Base-by-base conservation (phyloP, 2,888 invertebrate genomes). In the Psylliodes chrysocephalus region DNA sequence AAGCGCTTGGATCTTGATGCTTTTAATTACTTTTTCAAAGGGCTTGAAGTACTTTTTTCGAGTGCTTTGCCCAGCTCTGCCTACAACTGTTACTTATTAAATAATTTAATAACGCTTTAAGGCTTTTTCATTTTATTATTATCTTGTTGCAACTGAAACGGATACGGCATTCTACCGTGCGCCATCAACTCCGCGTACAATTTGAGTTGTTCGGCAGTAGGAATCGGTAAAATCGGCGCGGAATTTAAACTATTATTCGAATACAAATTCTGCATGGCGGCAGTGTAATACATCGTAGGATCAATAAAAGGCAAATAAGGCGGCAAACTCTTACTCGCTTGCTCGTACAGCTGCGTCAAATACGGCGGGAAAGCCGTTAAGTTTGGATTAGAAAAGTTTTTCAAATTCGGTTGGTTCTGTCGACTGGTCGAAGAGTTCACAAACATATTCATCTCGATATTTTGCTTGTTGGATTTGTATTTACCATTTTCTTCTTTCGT, bases 151-250 rank as follows among this genome's bases (percentile, higher is more conserved):
- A 81, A 71, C 10, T 75, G 74, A 69, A 78, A 80, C 3, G 78
- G 79, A 69, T 76, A 76, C 53, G 77, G 73, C 25, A 80, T 61
- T 40, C 79, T 70, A 7, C 74, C 78, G 59, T 77, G 82, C 60
- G 83, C 81, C 74, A 85, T 79, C 63, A 87, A 77, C 68, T 87
- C 86, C 70, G 86, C 85, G 74, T 85, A 85, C 67, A 87, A 83
- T 71, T 86, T 86, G 60, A 85, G 74, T 62, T 84, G 84, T 67
- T 85, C 84, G 15, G 85, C 83, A 63, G 81, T 82, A 42, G 85
- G 82, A 64, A 85, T 83, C 17, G 85, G 79, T 65, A 82, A 80
- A 59, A 83, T 77, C 1, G 82, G 80, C 10, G 79, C 73, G 22
- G 81, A 67, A 38, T 65, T 71, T 46, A 73, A 71, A n/a, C 71